phyloP scores from a whole-genome alignment of 2,113 vertebrate species.

The Eupsittula cactorum region DNA sequence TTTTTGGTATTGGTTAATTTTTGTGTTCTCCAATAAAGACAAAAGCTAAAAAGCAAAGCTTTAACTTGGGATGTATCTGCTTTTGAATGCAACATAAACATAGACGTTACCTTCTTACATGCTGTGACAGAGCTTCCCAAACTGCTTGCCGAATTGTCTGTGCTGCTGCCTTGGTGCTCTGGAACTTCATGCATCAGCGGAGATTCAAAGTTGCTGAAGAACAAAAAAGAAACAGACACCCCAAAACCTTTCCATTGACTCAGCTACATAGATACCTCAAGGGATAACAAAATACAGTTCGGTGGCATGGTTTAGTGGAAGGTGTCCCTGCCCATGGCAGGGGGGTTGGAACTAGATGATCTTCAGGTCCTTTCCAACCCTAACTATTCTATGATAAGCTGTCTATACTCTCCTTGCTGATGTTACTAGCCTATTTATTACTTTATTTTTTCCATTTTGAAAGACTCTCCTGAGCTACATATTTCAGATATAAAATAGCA shows the following conservation, averaged over 20 bases:
- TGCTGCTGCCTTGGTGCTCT: slow-evolving; percentile 69
- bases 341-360: too few species aligned
- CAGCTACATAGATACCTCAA: background rate
- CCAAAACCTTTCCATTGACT: slow-evolving; percentile 36
- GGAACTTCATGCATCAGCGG: slow-evolving; percentile 84
- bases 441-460: background rate
- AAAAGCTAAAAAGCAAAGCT: background rate
- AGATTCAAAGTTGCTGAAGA: slow-evolving; percentile 83
- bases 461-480: background rate
- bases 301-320: too few species aligned
- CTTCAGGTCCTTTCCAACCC: too few species aligned
- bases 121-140: slow-evolving; percentile 86
- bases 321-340: too few species aligned
- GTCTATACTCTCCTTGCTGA: background rate
- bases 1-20: background rate
- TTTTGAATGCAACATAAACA: background rate
- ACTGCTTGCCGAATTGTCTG: slow-evolving; percentile 75
- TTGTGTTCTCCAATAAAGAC: background rate
- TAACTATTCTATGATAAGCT: too few species aligned
- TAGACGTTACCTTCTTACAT: slow-evolving; percentile 90
- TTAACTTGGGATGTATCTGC: background rate
- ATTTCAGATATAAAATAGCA: background rate
- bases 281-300: background rate
- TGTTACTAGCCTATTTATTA: background rate
- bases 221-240: slow-evolving; percentile 49